A percentile compares a stretch with the other conserved stretches of the same genome.
phyloP scores from a whole-genome alignment of 2,113 vertebrate genomes.

The Pterophyllum scalare region DNA sequence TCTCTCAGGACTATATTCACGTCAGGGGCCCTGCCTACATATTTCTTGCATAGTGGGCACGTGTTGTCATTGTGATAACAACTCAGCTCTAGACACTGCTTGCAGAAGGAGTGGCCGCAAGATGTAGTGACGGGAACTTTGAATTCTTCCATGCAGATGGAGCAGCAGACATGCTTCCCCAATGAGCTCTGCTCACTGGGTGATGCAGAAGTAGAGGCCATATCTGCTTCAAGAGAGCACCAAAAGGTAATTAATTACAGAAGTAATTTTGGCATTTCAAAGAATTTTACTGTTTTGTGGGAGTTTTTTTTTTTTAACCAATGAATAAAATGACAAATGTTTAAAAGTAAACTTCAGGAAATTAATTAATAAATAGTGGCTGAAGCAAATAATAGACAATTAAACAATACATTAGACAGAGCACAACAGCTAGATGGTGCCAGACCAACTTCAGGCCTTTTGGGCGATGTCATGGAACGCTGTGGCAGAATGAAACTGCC shows the following conservation, averaged over 20 bases:
- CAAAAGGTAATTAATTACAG: neutral
- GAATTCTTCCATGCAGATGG: slow-evolving; percentile 61
- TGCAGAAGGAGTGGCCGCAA: slow-evolving; percentile 77
- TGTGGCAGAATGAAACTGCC: too few relatives aligned
- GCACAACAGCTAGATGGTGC: too few relatives aligned
- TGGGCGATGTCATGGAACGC: too few relatives aligned
- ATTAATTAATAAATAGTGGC: too few relatives aligned
- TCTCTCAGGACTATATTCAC: slow-evolving; percentile 59
- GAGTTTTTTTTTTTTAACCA: too few relatives aligned
- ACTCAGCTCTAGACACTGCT: neutral
- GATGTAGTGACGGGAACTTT: slow-evolving; percentile 58
- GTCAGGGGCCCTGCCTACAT: rapidly evolving
- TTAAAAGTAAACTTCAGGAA: too few relatives aligned
- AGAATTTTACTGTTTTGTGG: too few relatives aligned
- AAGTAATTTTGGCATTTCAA: neutral
- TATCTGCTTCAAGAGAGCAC: slow-evolving; percentile 27
- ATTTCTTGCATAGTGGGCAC: slow-evolving; percentile 67
- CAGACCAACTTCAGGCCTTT: too few relatives aligned
- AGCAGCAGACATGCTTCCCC: slow-evolving; percentile 52
- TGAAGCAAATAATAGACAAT: too few relatives aligned
- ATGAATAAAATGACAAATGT: too few relatives aligned
- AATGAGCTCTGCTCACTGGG: neutral
- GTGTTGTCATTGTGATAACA: rapidly evolving
- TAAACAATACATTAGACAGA: too few relatives aligned
- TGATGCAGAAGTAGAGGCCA: slow-evolving; percentile 12